Evolutionary conservation across 2,888 invertebrate genomes (phyloP).

Genomic region (Caradrina kadenii): DNA sequence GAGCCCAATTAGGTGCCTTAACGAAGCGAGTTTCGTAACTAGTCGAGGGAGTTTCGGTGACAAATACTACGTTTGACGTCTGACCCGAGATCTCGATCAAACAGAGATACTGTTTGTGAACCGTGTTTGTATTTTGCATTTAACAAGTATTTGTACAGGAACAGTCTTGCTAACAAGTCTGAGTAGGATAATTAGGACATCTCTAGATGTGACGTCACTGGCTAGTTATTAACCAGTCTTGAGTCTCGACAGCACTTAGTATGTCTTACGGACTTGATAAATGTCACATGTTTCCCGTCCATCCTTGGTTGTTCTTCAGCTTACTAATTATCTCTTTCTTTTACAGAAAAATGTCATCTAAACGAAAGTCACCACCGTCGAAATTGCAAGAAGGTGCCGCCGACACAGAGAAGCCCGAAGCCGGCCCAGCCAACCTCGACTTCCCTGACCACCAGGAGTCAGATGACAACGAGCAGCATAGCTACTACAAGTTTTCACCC

Average conservation of each 20-base stretch:
- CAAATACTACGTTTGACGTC: slow-evolving; percentile 84
- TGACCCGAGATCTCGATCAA: slow-evolving; percentile 81
- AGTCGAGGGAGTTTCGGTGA: slow-evolving; percentile 80
- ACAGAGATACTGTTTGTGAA: slow-evolving; percentile 71
- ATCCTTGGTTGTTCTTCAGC: slow-evolving; percentile 30
- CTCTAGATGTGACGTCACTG: slow-evolving; percentile 46
- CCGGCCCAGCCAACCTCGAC: slow-evolving; percentile 89
- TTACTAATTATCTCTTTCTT: slow-evolving; percentile 77
- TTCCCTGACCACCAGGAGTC: slow-evolving; percentile 84
- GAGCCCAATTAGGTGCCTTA: slow-evolving; percentile 87
- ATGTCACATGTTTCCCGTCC: slow-evolving; percentile 23
- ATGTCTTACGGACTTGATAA: slow-evolving; percentile 40
- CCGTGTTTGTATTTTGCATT: slow-evolving; percentile 75
- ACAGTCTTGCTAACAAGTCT: slow-evolving; percentile 45
- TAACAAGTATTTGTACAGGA: slow-evolving; percentile 44
- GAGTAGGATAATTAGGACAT: slow-evolving; percentile 53
- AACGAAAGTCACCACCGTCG: slow-evolving; percentile 98
- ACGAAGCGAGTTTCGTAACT: slow-evolving; percentile 85
- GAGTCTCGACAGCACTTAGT: slow-evolving; percentile 50
- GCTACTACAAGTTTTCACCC: slow-evolving; percentile 87
- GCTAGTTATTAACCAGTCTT: slow-evolving; percentile 52
- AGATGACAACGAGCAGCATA: slow-evolving; percentile 83
- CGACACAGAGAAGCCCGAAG: slow-evolving; percentile 86
- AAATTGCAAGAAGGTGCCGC: slow-evolving; percentile 95
- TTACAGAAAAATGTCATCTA: slow-evolving; percentile 98